Base-by-base conservation (phyloP, 1,140 invertebrate genomes). In the Drosophila ohnishii region DNA sequence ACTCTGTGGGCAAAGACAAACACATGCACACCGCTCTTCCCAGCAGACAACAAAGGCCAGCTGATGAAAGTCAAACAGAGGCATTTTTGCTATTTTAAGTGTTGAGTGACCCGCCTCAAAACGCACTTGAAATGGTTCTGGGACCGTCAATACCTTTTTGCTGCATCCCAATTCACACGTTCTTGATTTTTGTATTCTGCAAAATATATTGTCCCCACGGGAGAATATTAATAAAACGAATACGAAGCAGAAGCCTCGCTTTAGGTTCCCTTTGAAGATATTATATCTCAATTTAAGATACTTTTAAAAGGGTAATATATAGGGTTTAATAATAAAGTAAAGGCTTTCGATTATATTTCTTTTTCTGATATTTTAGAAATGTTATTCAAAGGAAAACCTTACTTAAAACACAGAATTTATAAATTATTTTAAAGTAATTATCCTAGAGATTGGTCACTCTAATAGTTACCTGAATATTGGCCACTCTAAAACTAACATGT, bases 21-120 rank as follows among this genome's bases (percentile, higher is more conserved):
- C 47, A 67, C 5, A 32, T 2, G 2, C 22, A 57, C 11, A 32
- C 32, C 0, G 6, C 2, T 16, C 34, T 4, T n/a, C 5, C 16
- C 10, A 42, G 25, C 32, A 62, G 70, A 73, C 67, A 73, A 73
- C 70, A 73, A 73, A 73, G 70, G 47, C 34, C 42, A 25, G 22
- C 61, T 48, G 63, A 66, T 66, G 42, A 39, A 66, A 58, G 50
- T 10, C 48, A 58, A 45, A 47, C 10, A 47, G 13, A 16, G 1
- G 32, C 61, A 34, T 13, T 28, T 28, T 28, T 42, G 35, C 56
- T 64, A 64, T 64, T 64, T 64, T 64, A 13, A 42, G 32, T 35
- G 59, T 16, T 35, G 1, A 25, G 19, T 14, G 32, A 6, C 16
- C 19, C 16, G 40, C 11, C 32, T 22, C 11, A 6, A 45, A 42